A percentile compares a stretch with the other conserved stretches of the same genome.
Evolutionary conservation across 53 echinoderm and acorn worm genomes (phyloP).

Genomic region (Stichopus horrens): DNA sequence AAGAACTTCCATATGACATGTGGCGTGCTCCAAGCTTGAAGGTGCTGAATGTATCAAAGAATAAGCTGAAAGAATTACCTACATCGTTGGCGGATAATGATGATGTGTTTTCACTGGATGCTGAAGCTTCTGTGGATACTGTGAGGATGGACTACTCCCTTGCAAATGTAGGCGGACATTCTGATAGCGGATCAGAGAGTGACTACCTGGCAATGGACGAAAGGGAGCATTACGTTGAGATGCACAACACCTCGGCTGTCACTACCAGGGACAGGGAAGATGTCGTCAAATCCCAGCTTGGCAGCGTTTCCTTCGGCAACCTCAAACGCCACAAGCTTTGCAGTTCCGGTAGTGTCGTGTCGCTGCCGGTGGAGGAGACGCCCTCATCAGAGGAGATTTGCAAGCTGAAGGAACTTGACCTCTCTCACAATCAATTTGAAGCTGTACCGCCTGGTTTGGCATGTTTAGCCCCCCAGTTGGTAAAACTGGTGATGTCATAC

Average conservation of each 20-base stretch:
- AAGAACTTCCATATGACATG: constrained; percentile 87
- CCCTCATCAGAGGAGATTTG: constrained; percentile 69
- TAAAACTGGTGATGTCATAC: constrained; percentile 79
- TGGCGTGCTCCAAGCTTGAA: constrained; percentile 89
- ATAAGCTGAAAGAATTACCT: constrained; percentile 77
- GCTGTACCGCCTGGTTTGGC: constrained; percentile 75
- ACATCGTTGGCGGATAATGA: constrained; percentile 43
- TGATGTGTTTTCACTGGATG: constrained; percentile 2
- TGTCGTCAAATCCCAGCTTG: constrained; percentile 35
- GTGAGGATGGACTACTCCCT: constrained; percentile 26
- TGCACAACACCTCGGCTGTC: not conserved
- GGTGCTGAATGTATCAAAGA: constrained; percentile 73
- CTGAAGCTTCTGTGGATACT: constrained; percentile 11
- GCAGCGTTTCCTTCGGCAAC: constrained; percentile 57
- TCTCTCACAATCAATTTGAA: constrained; percentile 77
- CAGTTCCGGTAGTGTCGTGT: constrained; percentile 72
- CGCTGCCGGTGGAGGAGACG: constrained; percentile 62
- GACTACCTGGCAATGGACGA: not conserved
- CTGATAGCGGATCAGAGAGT: not conserved
- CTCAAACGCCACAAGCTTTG: constrained; percentile 77
- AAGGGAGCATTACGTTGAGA: constrained; percentile 32
- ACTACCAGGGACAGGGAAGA: constrained; percentile 18
- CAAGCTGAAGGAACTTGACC: constrained; percentile 70
- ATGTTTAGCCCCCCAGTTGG: constrained; percentile 85
- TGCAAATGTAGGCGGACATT: not conserved